Evolutionary conservation across 2,797 vertebrate genomes (phyloP), one percentile per base, ranked within the genome.

Genomic region (Antrozous pallidus): DNA sequence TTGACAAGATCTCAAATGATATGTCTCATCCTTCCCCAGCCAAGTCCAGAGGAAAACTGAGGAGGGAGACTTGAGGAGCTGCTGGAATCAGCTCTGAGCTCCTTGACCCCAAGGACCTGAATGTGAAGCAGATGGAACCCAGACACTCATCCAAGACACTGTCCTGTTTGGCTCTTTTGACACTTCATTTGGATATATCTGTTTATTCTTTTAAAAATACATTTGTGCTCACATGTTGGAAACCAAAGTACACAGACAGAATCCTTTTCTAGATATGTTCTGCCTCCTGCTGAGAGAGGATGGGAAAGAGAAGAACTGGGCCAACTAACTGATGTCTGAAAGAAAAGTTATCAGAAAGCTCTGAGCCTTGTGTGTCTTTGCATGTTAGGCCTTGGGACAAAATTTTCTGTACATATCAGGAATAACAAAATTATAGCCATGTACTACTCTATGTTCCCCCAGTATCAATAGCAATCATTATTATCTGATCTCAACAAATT

Each of bases 141-240:
- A 86, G 78, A 95, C 94, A 74, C 69, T 96, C 94, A 90, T 95
- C 93, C 93, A 96, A 95, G 90, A 88, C 91, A 79, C 84, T 96
- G 84, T 95, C 93, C 87, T 82, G 20, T 42, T 95, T 28, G 33
- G 51, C 90, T 94, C 47, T 79, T 77, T 49, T 61, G 63, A 97
- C 97, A 97, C 96, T 90, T 96, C 93, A 95, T 97, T 97, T 95
- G 90, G 93, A 94, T 56, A 31, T 63, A 88, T 88, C 92, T 96
- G 96, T 96, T 97, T 97, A 97, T 95, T 95, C 95, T 84, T 95
- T 91, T 71, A 7, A 88, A 95, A 96, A 92, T 88, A 75, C 31
- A 93, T 65, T 94, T 94, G 84, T 73, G 42, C 26, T 94, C 56
- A 85, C 40, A 63, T 92, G 36, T 91, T 70, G 63, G 77, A 65